These are phyloP conservation scores for Phylloscopus trochiloides DNA, from an alignment of 2,113 vertebrate genomes.

Conservation along the genomic window DNA sequence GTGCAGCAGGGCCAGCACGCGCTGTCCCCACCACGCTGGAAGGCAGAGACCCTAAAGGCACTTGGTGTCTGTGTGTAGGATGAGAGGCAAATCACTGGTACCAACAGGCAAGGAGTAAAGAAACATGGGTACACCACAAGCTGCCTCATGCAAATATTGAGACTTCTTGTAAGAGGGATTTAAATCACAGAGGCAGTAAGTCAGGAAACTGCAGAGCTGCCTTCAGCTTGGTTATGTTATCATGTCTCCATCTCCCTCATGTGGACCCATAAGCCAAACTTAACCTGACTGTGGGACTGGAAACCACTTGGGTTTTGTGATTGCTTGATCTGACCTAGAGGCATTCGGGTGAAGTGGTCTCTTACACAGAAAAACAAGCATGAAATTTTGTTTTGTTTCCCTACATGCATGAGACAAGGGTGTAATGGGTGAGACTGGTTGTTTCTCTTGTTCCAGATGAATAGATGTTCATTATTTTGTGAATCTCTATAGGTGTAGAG, in stretches of 20 bases:
- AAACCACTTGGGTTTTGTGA: neutral
- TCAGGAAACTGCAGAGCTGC: neutral
- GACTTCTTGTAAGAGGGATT: neutral
- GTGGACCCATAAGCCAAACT: neutral
- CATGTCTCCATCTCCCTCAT: neutral
- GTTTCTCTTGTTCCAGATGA: neutral
- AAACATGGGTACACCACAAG: neutral
- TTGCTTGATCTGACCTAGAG: neutral
- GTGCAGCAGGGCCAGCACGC: fast-evolving
- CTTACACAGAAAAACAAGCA: neutral
- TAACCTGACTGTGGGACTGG: neutral
- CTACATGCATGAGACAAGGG: neutral
- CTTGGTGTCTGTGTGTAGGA: fast-evolving
- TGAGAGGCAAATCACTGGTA: neutral
- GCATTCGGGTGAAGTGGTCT: neutral
- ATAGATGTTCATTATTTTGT: neutral
- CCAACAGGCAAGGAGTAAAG: fast-evolving
- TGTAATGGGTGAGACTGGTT: neutral
- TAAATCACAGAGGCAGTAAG: neutral
- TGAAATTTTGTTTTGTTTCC: neutral
- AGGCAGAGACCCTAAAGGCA: fast-evolving
- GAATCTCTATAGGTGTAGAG: neutral
- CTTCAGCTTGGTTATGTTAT: neutral
- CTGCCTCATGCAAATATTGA: neutral
- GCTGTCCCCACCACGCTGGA: fast-evolving